Evolutionary conservation across 2,888 invertebrate genomes (phyloP).

Genomic region (Spilosoma lubricipeda): DNA sequence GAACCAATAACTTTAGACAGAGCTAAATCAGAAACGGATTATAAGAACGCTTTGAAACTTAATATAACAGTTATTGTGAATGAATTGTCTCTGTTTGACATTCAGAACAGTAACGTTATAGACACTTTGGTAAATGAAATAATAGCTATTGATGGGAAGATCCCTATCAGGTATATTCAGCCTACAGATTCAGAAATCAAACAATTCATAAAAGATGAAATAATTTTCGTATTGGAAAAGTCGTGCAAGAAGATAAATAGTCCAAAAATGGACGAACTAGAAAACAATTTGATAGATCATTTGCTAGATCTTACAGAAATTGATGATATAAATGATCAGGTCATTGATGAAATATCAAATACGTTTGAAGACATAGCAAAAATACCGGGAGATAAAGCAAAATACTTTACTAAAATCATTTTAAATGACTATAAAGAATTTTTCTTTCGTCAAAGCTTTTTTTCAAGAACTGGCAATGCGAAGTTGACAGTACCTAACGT

Average conservation of each 20-base stretch:
- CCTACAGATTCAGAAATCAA: conserved; percentile 40
- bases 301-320: conserved; percentile 31
- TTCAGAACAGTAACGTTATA: conserved; percentile 24
- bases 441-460: conserved; percentile 34
- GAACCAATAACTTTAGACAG: conserved; percentile 37
- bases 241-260: conserved; percentile 24
- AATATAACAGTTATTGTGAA: conserved; percentile 34
- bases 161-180: conserved; percentile 27
- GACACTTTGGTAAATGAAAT: conserved; percentile 33
- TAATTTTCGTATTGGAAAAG: conserved; percentile 36
- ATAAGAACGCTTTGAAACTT: conserved; percentile 25
- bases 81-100: conserved; percentile 35
- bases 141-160: conserved; percentile 31
- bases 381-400: conserved; percentile 35
- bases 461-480: conserved; percentile 8
- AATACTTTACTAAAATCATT: conserved; percentile 35
- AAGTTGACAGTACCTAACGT: conserved; percentile 19
- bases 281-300: conserved; percentile 28
- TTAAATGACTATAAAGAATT: conserved; percentile 39
- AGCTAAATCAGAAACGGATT: conserved; percentile 32
- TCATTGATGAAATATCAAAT: conserved; percentile 19
- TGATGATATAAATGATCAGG: conserved; percentile 25
- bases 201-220: conserved; percentile 40
- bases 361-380: conserved; percentile 32
- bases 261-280: conserved; percentile 26